These are phyloP conservation scores for Mystacides longicornis DNA, from an alignment of 2,888 invertebrate species.

Conservation along the genomic window DNA sequence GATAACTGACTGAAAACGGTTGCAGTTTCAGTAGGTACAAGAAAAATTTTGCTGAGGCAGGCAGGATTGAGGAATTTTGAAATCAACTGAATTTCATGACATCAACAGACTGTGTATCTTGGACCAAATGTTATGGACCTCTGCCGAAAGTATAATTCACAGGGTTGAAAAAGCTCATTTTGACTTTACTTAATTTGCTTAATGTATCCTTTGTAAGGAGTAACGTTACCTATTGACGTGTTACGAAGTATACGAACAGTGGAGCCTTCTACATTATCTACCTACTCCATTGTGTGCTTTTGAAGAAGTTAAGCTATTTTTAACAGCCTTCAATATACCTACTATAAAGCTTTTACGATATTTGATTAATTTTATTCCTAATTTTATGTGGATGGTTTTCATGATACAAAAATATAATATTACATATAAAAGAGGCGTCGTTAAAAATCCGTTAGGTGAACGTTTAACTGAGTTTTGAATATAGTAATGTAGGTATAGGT, in stretches of 20 bases:
- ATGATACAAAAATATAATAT: not conserved
- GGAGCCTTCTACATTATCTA: not conserved
- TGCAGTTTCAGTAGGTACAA: too few species aligned
- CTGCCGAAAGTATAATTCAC: too few species aligned
- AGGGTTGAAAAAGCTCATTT: slow-evolving; percentile 3
- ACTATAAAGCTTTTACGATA: not conserved
- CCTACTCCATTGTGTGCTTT: not conserved
- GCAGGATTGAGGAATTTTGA: too few species aligned
- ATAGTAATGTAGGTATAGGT: too few species aligned
- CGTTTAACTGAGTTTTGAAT: too few species aligned
- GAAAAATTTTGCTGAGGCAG: too few species aligned
- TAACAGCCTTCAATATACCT: not conserved
- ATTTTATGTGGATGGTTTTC: not conserved
- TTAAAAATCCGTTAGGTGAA: too few species aligned
- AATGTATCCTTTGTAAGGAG: slow-evolving; percentile 23
- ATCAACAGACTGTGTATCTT: too few species aligned
- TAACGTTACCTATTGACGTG: slow-evolving; percentile 24
- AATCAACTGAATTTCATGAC: too few species aligned
- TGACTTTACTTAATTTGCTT: slow-evolving; percentile 24
- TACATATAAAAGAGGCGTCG: too few species aligned
- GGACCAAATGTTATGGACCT: too few species aligned
- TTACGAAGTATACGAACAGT: not conserved
- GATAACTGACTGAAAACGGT: too few species aligned
- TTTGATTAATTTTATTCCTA: not conserved
- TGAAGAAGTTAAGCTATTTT: not conserved